phyloP scores from a whole-genome alignment of 2,113 vertebrate genomes.

The human (Homo sapiens) region GRCh38 chr9:88488001-88488500 shows the following conservation, averaged over 20 bases:
- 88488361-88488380: neutral
- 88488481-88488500: neutral
- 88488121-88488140: neutral
- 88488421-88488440: neutral
- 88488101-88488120: too few species aligned
- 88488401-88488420: neutral
- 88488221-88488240: fast-evolving
- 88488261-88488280: neutral
- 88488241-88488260: neutral
- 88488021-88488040: neutral
- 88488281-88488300: neutral
- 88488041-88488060: neutral
- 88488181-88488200: neutral
- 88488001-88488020: neutral
- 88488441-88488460: neutral
- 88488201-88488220: neutral
- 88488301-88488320: neutral
- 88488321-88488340: neutral
- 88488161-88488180: neutral
- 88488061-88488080: neutral
- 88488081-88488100: neutral
- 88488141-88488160: neutral
- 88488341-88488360: neutral
- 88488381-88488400: neutral
- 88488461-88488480: neutral